These are phyloP conservation scores for Zaprionus ghesquierei DNA, from an alignment of 1,140 invertebrate species.

Conservation along the genomic window DNA sequence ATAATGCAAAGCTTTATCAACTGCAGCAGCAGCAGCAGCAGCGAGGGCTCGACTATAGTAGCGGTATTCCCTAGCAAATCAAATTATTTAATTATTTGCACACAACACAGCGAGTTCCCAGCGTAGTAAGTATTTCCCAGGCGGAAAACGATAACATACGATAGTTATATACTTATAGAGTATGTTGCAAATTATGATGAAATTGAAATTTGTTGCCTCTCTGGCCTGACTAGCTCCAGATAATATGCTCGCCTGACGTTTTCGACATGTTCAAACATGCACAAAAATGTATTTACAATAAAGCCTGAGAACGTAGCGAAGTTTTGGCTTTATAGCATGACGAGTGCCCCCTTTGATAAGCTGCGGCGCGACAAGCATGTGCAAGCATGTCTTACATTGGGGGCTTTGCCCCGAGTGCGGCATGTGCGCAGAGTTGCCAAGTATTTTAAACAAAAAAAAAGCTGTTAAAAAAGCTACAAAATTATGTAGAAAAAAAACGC, in stretches of 20 bases:
- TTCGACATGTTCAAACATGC: slow-evolving; percentile 20
- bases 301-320: slow-evolving; percentile 39
- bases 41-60: neutral
- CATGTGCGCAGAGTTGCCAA: no score
- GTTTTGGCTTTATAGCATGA: slow-evolving; percentile 8
- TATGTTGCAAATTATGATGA: slow-evolving; percentile 24
- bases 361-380: neutral
- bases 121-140: neutral
- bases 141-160: neutral
- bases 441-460: no score
- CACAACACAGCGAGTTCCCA: neutral
- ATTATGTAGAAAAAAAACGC: no score
- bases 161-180: neutral
- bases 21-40: neutral
- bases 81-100: neutral
- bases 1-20: neutral
- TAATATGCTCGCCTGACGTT: slow-evolving; percentile 6
- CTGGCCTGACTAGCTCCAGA: neutral
- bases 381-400: neutral
- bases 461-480: no score
- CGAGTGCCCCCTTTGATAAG: neutral
- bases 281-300: slow-evolving; percentile 11
- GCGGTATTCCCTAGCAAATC: neutral
- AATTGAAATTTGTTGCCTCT: slow-evolving; percentile 4
- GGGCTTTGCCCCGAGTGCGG: no score